Evolutionary conservation across 2,113 vertebrate genomes (phyloP).

Genomic region (Callipepla squamata): DNA sequence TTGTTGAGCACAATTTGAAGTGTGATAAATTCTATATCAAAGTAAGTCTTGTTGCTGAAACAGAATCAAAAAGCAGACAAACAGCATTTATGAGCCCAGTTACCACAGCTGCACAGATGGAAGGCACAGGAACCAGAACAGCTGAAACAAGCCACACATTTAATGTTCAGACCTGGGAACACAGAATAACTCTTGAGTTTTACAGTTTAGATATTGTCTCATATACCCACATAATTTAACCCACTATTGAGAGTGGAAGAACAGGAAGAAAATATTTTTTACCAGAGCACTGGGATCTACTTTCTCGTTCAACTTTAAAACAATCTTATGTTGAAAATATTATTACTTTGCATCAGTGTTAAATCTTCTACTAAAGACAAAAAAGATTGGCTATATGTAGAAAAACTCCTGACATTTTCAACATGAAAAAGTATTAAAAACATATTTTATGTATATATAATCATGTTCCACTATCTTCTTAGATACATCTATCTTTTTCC

Average conservation of each 20-base stretch:
- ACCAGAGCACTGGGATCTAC: not conserved
- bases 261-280: not conserved
- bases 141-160: not conserved
- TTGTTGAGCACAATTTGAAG: not conserved
- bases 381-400: not conserved
- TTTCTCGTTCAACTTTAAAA: not conserved
- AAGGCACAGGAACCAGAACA: not conserved
- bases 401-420: not conserved
- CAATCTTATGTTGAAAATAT: not conserved
- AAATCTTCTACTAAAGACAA: not conserved
- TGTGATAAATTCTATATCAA: not conserved
- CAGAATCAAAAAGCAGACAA: not conserved
- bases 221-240: not conserved
- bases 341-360: not conserved
- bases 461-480: not conserved
- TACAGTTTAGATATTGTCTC: not conserved
- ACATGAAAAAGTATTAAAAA: not conserved
- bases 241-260: not conserved
- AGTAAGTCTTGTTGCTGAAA: not conserved
- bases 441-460: not conserved
- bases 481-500: not conserved
- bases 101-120: not conserved
- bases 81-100: not conserved
- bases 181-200: not conserved
- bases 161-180: not conserved